phyloP scores from a whole-genome alignment of 2,113 vertebrate species.

The Oncorhynchus tshawytscha region DNA sequence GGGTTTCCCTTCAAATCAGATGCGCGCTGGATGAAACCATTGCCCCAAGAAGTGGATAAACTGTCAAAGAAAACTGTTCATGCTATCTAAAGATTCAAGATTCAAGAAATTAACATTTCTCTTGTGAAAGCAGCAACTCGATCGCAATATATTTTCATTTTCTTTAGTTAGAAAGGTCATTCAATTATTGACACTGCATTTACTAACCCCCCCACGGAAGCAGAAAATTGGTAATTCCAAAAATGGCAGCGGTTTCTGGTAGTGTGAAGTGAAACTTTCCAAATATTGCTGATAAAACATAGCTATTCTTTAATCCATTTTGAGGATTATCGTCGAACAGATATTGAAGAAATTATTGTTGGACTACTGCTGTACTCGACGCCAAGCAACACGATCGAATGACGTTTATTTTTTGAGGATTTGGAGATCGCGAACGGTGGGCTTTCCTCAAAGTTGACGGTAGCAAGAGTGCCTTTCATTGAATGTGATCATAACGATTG shows the following conservation, averaged over 20 bases:
- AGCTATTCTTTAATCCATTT: not conserved
- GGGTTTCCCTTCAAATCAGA: conserved; percentile 71
- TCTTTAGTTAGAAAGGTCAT: not conserved
- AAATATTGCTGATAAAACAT: conserved; percentile 39
- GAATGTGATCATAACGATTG: conserved; percentile 30
- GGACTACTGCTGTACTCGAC: not conserved
- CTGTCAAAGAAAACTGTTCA: not conserved
- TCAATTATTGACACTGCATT: not conserved
- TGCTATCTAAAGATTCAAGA: not conserved
- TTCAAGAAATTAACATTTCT: not conserved
- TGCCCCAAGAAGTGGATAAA: not conserved
- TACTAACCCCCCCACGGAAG: conserved; percentile 3
- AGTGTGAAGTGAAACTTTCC: conserved; percentile 75
- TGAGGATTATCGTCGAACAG: not conserved
- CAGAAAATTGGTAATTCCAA: conserved; percentile 49
- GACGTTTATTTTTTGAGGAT: not conserved
- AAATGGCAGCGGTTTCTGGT: conserved; percentile 73
- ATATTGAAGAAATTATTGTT: not conserved
- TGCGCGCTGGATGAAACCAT: conserved; percentile 64
- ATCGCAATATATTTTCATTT: not conserved
- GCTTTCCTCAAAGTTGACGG: conserved; percentile 57
- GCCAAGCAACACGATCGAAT: not conserved
- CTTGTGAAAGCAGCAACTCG: not conserved
- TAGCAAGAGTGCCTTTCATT: conserved; percentile 54
- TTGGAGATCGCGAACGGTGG: conserved; percentile 31